A percentile compares a stretch with the other conserved stretches of the same genome.
phyloP scores from a whole-genome alignment of 2,113 vertebrate species.

The Noctilio leporinus region DNA sequence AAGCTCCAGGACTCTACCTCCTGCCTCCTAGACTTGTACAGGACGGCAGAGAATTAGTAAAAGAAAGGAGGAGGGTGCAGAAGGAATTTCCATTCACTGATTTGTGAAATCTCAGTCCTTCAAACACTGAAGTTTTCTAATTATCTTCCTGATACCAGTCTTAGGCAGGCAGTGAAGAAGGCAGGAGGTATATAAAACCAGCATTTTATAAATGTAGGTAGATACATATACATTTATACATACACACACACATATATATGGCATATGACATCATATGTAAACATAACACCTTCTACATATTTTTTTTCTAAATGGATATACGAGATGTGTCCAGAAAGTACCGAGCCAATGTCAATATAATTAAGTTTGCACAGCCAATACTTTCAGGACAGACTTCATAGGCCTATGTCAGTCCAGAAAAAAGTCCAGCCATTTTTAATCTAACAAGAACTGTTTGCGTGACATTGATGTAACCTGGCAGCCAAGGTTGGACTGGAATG shows the following conservation, averaged over 20 bases:
- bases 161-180: background rate
- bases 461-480: too few relatives aligned
- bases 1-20: too few relatives aligned
- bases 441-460: too few relatives aligned
- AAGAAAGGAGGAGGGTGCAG: background rate
- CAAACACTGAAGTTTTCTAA: background rate
- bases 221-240: too few relatives aligned
- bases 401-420: too few relatives aligned
- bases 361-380: too few relatives aligned
- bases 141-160: background rate
- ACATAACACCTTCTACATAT: background rate
- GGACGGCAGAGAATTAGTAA: background rate
- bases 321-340: too few relatives aligned
- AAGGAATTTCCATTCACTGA: background rate
- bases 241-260: background rate
- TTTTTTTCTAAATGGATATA: background rate
- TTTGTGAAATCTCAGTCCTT: background rate
- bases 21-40: background rate
- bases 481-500: too few relatives aligned
- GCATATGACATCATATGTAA: background rate
- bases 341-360: too few relatives aligned
- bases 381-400: too few relatives aligned
- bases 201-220: background rate
- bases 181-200: accelerated
- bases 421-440: too few relatives aligned